phyloP scores from a whole-genome alignment of 2,797 vertebrate genomes.

The Falco berigora region DNA sequence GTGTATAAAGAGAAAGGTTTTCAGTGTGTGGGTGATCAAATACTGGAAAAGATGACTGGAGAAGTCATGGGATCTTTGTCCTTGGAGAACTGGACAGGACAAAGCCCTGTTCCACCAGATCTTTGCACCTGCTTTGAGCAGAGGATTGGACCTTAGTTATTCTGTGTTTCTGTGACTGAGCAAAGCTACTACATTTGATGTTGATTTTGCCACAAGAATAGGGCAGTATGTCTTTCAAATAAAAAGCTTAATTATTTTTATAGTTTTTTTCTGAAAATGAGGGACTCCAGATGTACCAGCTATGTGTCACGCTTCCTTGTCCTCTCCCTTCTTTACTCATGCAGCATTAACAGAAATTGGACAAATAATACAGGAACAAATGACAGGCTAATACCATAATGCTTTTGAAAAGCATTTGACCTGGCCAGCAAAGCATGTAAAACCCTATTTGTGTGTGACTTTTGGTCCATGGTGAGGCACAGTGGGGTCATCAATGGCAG shows the following conservation, averaged over 20 bases:
- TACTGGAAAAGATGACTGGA: background rate
- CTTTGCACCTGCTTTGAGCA: background rate
- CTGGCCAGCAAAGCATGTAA: background rate
- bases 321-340: background rate
- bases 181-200: background rate
- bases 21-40: background rate
- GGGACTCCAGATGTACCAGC: background rate
- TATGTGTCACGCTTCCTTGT: background rate
- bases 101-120: background rate
- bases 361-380: background rate
- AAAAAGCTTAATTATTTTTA: background rate
- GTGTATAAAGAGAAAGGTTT: background rate
- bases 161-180: background rate
- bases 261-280: background rate
- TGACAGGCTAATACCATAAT: background rate
- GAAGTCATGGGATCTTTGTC: background rate
- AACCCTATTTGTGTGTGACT: background rate
- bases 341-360: background rate
- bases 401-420: background rate
- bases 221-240: background rate
- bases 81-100: background rate
- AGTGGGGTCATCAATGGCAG: background rate
- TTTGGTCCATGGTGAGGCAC: background rate
- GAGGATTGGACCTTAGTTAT: background rate
- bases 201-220: background rate